phyloP scores from a whole-genome alignment of 1,140 invertebrate genomes.

The Philaenus spumarius region DNA sequence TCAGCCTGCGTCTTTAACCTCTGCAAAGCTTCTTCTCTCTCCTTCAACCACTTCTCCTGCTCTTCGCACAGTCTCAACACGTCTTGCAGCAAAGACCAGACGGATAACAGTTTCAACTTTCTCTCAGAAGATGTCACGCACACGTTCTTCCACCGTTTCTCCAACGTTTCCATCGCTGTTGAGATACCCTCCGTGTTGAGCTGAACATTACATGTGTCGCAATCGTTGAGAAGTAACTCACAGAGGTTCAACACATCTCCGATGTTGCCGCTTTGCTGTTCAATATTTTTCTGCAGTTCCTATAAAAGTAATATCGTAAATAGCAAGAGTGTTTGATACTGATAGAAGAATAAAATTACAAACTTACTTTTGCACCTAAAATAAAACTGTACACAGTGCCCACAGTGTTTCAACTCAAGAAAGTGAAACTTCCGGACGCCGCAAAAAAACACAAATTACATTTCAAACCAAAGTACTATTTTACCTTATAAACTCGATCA shows the following conservation, averaged over 20 bases:
- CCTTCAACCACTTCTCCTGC: conserved; percentile 51
- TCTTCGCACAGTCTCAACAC: conserved; percentile 49
- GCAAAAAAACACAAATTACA: too few species aligned
- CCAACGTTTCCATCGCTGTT: conserved; percentile 62
- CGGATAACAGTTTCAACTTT: conserved; percentile 55
- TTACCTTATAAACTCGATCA: too few species aligned
- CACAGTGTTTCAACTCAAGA: too few species aligned
- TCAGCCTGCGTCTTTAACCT: conserved; percentile 31
- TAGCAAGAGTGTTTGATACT: not conserved
- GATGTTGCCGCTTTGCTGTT: conserved; percentile 70
- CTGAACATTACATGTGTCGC: conserved; percentile 61
- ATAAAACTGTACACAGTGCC: too few species aligned
- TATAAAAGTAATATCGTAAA: conserved; percentile 27
- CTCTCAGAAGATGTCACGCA: conserved; percentile 67
- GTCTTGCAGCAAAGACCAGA: conserved; percentile 60
- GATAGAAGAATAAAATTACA: too few species aligned
- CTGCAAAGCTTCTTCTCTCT: conserved; percentile 46
- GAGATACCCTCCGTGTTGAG: conserved; percentile 65
- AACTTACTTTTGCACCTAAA: too few species aligned
- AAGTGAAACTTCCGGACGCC: too few species aligned
- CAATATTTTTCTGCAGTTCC: conserved; percentile 71
- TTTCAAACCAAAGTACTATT: too few species aligned
- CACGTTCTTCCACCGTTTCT: conserved; percentile 73
- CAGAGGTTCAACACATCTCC: conserved; percentile 77
- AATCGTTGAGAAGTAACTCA: conserved; percentile 67